phyloP scores from a whole-genome alignment of 2,113 vertebrate genomes.

The Falco punctatus region DNA sequence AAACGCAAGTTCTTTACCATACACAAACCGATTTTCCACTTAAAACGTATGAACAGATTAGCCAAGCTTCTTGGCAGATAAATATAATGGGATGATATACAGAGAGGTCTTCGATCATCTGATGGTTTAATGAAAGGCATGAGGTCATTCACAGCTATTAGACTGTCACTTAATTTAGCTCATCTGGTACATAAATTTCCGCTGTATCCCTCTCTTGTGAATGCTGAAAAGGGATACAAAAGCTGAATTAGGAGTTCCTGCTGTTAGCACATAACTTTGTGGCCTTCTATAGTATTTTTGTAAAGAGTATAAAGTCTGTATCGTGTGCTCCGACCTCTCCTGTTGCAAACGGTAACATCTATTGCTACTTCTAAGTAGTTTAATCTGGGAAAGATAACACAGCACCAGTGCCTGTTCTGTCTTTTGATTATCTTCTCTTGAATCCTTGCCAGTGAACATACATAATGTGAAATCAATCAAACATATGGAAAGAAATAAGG shows the following conservation, averaged over 20 bases:
- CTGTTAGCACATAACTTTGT: background rate
- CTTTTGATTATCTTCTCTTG: background rate
- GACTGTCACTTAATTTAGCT: background rate
- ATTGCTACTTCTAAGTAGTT: background rate
- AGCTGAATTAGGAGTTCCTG: background rate
- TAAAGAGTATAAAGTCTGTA: background rate
- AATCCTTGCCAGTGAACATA: background rate
- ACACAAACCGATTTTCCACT: background rate
- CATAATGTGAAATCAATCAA: background rate
- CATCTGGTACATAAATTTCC: background rate
- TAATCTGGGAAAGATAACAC: background rate
- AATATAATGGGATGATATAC: background rate
- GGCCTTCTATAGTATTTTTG: background rate
- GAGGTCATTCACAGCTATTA: background rate
- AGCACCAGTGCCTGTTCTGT: background rate
- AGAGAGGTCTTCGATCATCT: background rate
- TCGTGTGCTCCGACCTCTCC: background rate
- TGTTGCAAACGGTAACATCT: background rate
- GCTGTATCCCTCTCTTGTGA: background rate
- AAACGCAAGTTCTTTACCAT: background rate
- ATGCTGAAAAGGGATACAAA: background rate
- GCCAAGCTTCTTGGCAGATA: background rate
- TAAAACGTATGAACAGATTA: background rate
- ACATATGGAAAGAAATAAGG: background rate
- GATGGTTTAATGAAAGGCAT: background rate